phyloP scores from a whole-genome alignment of 2,888 invertebrate genomes.

The Carcina quercana region DNA sequence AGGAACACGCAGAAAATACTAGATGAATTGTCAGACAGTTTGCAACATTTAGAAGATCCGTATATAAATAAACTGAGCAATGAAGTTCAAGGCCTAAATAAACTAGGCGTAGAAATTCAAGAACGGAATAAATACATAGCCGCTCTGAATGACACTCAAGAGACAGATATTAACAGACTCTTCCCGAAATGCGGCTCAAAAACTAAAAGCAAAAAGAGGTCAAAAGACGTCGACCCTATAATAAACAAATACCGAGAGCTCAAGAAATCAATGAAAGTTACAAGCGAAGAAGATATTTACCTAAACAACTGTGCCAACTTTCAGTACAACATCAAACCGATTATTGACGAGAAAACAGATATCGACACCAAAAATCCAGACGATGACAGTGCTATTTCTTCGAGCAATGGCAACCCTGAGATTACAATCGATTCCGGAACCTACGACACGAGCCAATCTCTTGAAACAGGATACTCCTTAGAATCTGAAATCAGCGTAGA shows the following conservation, averaged over 20 bases:
- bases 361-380: conserved; percentile 62
- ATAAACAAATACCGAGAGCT: conserved; percentile 66
- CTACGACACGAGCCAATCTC: conserved; percentile 64
- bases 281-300: conserved; percentile 58
- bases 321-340: conserved; percentile 49
- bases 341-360: conserved; percentile 51
- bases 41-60: conserved; percentile 76
- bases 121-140: conserved; percentile 72
- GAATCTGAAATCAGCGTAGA: conserved; percentile 75
- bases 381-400: conserved; percentile 63
- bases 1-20: conserved; percentile 64
- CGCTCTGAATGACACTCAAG: conserved; percentile 66
- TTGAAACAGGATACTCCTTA: conserved; percentile 68
- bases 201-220: conserved; percentile 67
- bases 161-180: conserved; percentile 59
- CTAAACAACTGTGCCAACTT: conserved; percentile 65
- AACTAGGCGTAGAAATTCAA: conserved; percentile 72
- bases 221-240: conserved; percentile 64
- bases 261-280: conserved; percentile 61
- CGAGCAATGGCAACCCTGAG: conserved; percentile 67
- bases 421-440: conserved; percentile 66
- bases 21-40: conserved; percentile 63
- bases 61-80: conserved; percentile 74
- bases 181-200: conserved; percentile 67
- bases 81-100: conserved; percentile 73